Conservation (phyloP, 2,113 vertebrate genomes). For the Maylandia zebra region DNA sequence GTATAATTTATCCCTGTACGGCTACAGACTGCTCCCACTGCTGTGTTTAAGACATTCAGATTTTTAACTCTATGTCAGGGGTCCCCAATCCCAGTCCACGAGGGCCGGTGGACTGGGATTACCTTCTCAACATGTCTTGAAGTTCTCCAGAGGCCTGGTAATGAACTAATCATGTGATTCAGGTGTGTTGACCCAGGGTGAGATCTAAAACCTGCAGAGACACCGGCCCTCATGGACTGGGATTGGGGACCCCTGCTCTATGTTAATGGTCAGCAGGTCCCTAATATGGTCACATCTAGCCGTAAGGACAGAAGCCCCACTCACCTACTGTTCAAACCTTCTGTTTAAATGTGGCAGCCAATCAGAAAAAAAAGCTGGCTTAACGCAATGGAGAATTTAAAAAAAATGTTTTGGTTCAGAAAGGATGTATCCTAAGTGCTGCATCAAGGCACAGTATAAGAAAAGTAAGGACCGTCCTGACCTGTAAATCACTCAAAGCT, state of each 20-base stretch:
- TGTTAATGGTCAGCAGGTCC: neutral
- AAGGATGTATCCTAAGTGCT: neutral
- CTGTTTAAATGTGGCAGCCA: neutral
- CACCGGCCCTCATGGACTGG: rapidly evolving
- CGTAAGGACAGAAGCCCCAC: neutral
- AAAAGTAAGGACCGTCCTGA: neutral
- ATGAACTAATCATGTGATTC: neutral
- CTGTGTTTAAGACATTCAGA: neutral
- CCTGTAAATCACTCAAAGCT: neutral
- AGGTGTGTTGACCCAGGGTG: neutral
- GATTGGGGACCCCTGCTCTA: neutral
- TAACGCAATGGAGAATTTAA: rapidly evolving
- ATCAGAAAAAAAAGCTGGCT: neutral
- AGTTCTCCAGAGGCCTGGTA: neutral
- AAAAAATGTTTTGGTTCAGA: neutral
- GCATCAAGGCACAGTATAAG: neutral
- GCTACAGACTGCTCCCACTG: neutral
- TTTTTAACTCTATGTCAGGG: neutral
- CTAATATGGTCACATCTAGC: neutral
- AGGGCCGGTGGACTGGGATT: neutral
- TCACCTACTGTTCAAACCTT: neutral
- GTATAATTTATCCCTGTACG: neutral
- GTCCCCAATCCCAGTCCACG: neutral
- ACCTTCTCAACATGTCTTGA: rapidly evolving
- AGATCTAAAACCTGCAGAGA: neutral